Conservation (phyloP, 2,113 vertebrate genomes). For the Okapia johnstoni region DNA sequence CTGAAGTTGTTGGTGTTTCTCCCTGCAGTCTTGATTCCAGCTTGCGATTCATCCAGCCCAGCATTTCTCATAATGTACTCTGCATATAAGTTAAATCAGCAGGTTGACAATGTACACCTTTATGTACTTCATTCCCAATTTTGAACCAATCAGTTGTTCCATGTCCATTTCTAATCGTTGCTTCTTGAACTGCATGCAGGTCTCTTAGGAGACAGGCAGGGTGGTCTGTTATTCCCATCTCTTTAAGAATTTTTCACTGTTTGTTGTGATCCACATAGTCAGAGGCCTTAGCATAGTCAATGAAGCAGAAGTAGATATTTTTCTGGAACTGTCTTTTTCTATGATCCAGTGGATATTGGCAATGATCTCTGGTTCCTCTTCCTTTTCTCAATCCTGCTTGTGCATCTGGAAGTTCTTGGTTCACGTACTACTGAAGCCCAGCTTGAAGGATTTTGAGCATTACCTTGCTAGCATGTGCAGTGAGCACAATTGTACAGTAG, state of each 20-base stretch:
- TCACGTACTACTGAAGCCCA: neutral
- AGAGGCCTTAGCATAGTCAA: neutral
- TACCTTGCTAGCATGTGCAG: neutral
- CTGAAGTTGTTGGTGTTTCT: neutral
- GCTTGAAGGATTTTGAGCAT: neutral
- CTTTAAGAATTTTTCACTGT: neutral
- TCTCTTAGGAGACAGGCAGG: neutral
- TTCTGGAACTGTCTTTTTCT: neutral
- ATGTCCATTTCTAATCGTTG: neutral
- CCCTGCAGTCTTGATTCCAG: neutral
- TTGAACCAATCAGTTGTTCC: neutral
- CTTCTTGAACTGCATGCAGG: neutral
- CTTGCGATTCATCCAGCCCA: neutral
- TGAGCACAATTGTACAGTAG: neutral
- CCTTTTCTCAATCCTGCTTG: neutral
- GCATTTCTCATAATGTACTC: neutral
- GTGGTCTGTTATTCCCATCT: neutral
- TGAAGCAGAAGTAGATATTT: neutral
- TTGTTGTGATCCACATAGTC: neutral
- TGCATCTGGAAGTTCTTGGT: neutral
- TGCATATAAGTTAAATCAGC: neutral
- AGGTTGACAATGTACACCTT: neutral
- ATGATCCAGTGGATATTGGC: neutral
- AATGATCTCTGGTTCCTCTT: neutral
- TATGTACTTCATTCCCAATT: neutral